A percentile compares a stretch with the other conserved stretches of the same genome.
Evolutionary conservation across 2,888 invertebrate species (phyloP).

Genomic region (Caradrina clavipalpis): DNA sequence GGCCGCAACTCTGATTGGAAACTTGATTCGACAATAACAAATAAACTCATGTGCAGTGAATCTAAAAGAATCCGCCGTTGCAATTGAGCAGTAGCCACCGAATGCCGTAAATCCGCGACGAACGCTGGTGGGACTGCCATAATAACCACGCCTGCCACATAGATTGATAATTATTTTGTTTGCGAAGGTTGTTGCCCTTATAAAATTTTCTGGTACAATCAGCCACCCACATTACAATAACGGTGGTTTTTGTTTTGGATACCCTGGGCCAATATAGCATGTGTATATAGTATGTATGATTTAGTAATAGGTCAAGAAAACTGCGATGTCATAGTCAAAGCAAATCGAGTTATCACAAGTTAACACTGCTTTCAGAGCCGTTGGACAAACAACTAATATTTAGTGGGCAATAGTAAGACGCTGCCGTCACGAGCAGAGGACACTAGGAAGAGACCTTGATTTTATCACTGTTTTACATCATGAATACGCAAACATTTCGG

Average conservation of each 20-base stretch:
- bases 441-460: conserved; percentile 23
- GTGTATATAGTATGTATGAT: not conserved
- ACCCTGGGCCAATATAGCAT: not conserved
- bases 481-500: conserved; percentile 7
- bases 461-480: conserved; percentile 4
- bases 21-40: not conserved
- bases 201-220: not conserved
- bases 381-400: conserved; percentile 42
- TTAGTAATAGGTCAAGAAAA: conserved; percentile 20
- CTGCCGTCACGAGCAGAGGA: conserved; percentile 23
- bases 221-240: conserved; percentile 6
- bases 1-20: not conserved
- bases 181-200: conserved; percentile 11
- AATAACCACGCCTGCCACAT: conserved; percentile 3
- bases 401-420: conserved; percentile 23
- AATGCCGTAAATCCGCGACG: not conserved
- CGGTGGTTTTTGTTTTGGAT: not conserved
- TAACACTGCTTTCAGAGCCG: conserved; percentile 47
- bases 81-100: conserved; percentile 8
- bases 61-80: not conserved
- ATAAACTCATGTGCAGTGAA: conserved; percentile 1
- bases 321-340: conserved; percentile 26
- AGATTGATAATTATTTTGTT: conserved; percentile 20
- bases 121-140: not conserved
- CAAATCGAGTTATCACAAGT: conserved; percentile 50